Evolutionary conservation across 1,140 invertebrate genomes (phyloP).

Genomic region (Linepithema humile): DNA sequence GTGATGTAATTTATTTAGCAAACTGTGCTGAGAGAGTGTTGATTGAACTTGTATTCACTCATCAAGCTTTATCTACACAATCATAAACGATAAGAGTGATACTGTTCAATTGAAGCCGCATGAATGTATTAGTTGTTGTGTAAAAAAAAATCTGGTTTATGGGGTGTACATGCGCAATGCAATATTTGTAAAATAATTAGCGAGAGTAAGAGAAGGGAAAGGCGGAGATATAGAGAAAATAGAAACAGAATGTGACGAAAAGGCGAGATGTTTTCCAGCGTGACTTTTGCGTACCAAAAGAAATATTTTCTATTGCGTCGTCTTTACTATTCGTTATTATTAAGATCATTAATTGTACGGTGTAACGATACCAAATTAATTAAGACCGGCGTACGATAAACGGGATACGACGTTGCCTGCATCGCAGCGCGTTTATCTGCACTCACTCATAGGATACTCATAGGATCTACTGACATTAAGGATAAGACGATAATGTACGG

Average conservation of each 20-base stretch:
- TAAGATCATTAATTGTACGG: constrained; percentile 58
- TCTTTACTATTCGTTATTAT: constrained; percentile 55
- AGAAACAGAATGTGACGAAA: neutral
- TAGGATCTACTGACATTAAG: constrained; percentile 80
- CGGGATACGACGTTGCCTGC: constrained; percentile 16
- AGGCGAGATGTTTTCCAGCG: constrained; percentile 28
- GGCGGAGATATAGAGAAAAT: neutral
- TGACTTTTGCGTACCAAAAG: constrained; percentile 46
- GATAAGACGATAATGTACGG: constrained; percentile 75
- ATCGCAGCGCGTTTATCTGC: constrained; percentile 59
- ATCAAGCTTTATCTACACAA: neutral
- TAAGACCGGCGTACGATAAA: constrained; percentile 37
- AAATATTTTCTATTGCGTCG: constrained; percentile 58
- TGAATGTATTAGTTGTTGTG: neutral
- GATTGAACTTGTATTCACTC: neutral
- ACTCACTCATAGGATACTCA: constrained; percentile 71
- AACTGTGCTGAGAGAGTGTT: neutral
- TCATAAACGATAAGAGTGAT: neutral
- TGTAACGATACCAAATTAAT: constrained; percentile 53
- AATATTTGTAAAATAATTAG: neutral
- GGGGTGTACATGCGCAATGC: neutral
- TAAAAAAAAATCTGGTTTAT: neutral
- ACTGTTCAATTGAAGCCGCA: neutral
- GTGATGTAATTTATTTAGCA: neutral
- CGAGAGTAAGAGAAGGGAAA: neutral